A percentile compares a stretch with the other conserved stretches of the same genome.
These are phyloP conservation scores for Himalopsyche anomala DNA, from an alignment of 2,888 invertebrate genomes.

Conservation along the genomic window DNA sequence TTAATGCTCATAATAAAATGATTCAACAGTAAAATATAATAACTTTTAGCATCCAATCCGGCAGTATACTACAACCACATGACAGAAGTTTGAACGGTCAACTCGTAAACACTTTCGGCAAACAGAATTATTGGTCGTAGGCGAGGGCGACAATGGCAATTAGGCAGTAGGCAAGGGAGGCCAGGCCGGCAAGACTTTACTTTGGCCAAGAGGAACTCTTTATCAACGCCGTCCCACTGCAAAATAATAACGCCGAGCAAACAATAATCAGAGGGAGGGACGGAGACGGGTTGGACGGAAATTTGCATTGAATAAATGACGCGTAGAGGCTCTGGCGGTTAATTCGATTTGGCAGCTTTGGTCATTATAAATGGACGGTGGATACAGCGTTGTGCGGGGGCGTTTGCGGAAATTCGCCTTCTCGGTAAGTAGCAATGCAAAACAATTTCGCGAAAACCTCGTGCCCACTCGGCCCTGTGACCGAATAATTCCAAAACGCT, in stretches of 20 bases:
- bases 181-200: neutral
- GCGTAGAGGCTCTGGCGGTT: conserved; percentile 51
- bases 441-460: no score
- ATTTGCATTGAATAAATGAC: conserved; percentile 60
- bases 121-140: neutral
- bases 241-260: conserved; percentile 7
- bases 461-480: no score
- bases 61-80: neutral
- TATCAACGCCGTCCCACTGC: conserved; percentile 16
- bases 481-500: no score
- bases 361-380: conserved; percentile 41
- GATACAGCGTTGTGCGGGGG: neutral
- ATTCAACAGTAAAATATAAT: neutral
- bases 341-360: conserved; percentile 50
- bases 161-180: conserved; percentile 12
- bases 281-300: conserved; percentile 44
- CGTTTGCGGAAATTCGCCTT: neutral
- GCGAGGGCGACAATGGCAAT: neutral
- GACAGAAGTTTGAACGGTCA: conserved; percentile 1
- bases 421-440: no score
- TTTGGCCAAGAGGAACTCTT: neutral
- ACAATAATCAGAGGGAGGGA: conserved; percentile 36
- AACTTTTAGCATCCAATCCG: neutral
- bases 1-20: neutral
- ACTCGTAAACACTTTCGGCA: neutral